Evolutionary conservation across 35 echinoderm and acorn worm genomes (phyloP).

Genomic region (Patiria miniata): DNA sequence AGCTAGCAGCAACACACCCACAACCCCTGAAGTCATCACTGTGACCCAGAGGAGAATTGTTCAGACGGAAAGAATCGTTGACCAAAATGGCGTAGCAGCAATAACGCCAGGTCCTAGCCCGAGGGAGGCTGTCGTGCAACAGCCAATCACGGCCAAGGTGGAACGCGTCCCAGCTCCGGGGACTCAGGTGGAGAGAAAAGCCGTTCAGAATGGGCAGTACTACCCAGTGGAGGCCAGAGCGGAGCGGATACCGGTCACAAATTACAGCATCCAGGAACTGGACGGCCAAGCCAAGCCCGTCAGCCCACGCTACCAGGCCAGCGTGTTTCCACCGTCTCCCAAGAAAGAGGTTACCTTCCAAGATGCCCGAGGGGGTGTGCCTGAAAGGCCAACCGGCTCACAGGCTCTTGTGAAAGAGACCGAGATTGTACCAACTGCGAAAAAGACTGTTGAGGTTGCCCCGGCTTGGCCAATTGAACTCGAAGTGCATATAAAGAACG

Average conservation of each 20-base stretch:
- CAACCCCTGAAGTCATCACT: constrained; percentile 18
- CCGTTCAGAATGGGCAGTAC: background rate
- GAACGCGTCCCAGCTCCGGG: background rate
- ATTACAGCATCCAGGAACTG: background rate
- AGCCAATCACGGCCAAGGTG: background rate
- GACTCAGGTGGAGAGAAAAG: background rate
- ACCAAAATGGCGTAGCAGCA: background rate
- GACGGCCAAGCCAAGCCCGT: background rate
- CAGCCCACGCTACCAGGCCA: background rate
- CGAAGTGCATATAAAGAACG: constrained; percentile 17
- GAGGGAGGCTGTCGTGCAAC: background rate
- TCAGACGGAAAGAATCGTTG: background rate
- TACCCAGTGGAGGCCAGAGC: constrained; percentile 39
- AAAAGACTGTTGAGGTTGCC: background rate
- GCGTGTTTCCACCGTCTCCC: constrained; percentile 15
- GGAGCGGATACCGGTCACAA: constrained; percentile 2
- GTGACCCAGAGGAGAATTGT: background rate
- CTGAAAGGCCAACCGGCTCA: constrained; percentile 74
- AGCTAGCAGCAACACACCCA: background rate
- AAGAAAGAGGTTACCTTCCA: constrained; percentile 33
- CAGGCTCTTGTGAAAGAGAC: constrained; percentile 32
- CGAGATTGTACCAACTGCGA: background rate
- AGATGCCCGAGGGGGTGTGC: constrained; percentile 80
- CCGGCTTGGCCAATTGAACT: constrained; percentile 7
- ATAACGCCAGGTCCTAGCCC: background rate